phyloP scores from a whole-genome alignment of 2,888 invertebrate species.

The Drosophila parthenogenetica region DNA sequence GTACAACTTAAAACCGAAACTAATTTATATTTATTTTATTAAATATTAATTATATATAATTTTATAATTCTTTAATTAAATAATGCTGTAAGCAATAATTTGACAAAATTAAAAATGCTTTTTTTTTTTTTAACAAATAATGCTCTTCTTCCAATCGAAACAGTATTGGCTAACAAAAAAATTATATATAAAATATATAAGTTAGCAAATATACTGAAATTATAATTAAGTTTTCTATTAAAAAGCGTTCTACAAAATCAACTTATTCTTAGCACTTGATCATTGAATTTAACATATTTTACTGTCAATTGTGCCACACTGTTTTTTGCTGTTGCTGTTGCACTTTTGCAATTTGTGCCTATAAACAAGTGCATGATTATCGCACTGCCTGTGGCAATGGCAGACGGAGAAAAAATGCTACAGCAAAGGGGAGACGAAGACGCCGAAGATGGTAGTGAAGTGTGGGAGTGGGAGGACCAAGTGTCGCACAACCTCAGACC shows the following conservation, averaged over 20 bases:
- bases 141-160: background rate
- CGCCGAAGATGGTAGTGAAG: background rate
- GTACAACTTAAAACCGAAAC: too few species aligned
- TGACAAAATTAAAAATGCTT: too few species aligned
- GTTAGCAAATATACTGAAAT: too few species aligned
- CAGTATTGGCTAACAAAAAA: background rate
- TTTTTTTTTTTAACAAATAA: too few species aligned
- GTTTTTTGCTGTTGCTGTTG: background rate
- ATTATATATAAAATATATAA: too few species aligned
- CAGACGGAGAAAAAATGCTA: background rate
- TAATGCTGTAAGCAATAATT: too few species aligned
- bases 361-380: conserved; percentile 57
- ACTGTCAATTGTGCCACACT: background rate
- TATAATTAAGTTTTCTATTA: background rate
- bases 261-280: background rate
- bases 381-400: conserved; percentile 16
- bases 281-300: conserved; percentile 1
- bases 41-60: too few species aligned
- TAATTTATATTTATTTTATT: too few species aligned
- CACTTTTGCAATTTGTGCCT: conserved; percentile 17
- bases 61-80: too few species aligned
- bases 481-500: conserved; percentile 42
- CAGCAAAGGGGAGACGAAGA: background rate
- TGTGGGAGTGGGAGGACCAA: conserved; percentile 19
- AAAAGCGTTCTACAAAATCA: background rate